phyloP scores from a whole-genome alignment of 2,888 invertebrate species.

The Parnassius smintheus region DNA sequence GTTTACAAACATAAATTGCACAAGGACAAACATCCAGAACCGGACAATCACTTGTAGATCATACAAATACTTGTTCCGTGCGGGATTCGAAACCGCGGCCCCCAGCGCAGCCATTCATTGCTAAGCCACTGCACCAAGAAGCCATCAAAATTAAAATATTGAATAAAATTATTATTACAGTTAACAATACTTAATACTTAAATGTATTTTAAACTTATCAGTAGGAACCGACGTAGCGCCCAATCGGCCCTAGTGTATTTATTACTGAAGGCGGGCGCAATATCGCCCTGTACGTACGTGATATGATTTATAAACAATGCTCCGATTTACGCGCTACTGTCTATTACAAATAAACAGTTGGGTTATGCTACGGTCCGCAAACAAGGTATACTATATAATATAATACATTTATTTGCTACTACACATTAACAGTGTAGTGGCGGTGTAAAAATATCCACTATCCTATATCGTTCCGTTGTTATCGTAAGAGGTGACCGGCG shows the following conservation, averaged over 20 bases:
- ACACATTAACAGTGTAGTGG: neutral
- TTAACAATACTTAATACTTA: neutral
- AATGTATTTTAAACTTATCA: neutral
- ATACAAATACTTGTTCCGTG: too few species aligned
- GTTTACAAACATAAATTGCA: too few species aligned
- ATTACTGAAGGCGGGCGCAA: constrained; percentile 40
- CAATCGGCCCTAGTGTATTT: constrained; percentile 37
- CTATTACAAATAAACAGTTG: constrained; percentile 60
- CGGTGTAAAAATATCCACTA: too few species aligned
- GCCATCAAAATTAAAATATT: too few species aligned
- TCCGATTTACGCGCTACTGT: constrained; percentile 69
- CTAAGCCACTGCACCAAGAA: too few species aligned
- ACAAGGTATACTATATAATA: constrained; percentile 12
- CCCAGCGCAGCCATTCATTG: too few species aligned
- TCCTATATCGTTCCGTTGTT: too few species aligned
- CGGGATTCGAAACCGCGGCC: too few species aligned
- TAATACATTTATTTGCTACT: constrained; percentile 14
- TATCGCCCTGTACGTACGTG: constrained; percentile 43
- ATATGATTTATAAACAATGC: constrained; percentile 72
- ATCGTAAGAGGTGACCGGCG: too few species aligned
- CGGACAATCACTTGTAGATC: too few species aligned
- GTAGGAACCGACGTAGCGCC: neutral
- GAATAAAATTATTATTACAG: too few species aligned
- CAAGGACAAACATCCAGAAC: too few species aligned
- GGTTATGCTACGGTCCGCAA: constrained; percentile 45